phyloP scores from a whole-genome alignment of 2,888 invertebrate genomes.

The Pandemis heparana region DNA sequence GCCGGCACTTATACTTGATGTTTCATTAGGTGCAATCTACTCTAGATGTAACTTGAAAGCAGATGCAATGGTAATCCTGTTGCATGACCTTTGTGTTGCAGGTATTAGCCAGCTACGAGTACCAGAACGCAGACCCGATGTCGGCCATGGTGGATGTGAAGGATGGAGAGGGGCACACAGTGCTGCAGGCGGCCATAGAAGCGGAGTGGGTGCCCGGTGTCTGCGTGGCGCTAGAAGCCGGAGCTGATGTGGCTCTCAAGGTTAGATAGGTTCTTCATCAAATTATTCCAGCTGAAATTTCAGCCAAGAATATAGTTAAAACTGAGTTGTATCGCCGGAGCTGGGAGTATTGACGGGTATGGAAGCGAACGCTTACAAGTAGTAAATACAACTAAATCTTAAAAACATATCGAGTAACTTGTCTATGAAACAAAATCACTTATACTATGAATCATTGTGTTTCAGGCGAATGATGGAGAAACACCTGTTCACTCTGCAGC shows the following conservation, averaged over 20 bases:
- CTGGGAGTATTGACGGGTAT: too few species aligned
- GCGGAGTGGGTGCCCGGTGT: slow-evolving; percentile 83
- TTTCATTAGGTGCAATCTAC: too few species aligned
- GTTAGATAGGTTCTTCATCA: slow-evolving; percentile 48
- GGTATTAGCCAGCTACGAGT: slow-evolving; percentile 72
- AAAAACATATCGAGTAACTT: too few species aligned
- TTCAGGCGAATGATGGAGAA: slow-evolving; percentile 79
- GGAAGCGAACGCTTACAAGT: too few species aligned
- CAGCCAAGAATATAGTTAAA: too few species aligned
- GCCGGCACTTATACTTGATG: too few species aligned
- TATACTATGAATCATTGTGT: slow-evolving; percentile 30
- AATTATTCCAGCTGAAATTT: too few species aligned
- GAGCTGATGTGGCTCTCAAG: slow-evolving; percentile 80
- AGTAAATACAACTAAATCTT: too few species aligned
- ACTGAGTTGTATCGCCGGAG: too few species aligned
- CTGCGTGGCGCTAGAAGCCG: slow-evolving; percentile 80
- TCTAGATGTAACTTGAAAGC: too few species aligned
- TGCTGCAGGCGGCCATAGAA: slow-evolving; percentile 81
- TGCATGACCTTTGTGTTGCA: slow-evolving; percentile 46
- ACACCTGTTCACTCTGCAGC: slow-evolving; percentile 85
- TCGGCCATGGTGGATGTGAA: slow-evolving; percentile 76
- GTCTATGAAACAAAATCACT: neutral
- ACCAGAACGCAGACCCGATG: slow-evolving; percentile 69
- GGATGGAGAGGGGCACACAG: slow-evolving; percentile 80
- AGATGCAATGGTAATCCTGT: neutral